phyloP scores from a whole-genome alignment of 2,888 invertebrate species.

The Agrilus biguttatus region DNA sequence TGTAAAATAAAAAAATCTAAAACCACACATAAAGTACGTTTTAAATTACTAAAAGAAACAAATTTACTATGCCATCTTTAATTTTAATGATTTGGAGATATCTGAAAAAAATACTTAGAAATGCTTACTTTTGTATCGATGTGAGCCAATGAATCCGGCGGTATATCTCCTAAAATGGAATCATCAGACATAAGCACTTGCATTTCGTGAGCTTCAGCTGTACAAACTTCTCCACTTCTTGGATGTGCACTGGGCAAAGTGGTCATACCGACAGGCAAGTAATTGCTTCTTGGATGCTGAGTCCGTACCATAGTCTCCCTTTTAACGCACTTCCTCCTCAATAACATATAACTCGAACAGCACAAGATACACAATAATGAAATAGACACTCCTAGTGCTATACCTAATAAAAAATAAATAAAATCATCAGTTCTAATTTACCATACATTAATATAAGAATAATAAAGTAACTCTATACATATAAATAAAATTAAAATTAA shows the following conservation, averaged over 20 bases:
- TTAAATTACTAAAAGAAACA: too few relatives aligned
- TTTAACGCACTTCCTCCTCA: conserved; percentile 30
- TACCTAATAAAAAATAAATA: conserved; percentile 26
- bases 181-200: conserved; percentile 26
- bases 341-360: conserved; percentile 32
- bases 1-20: too few relatives aligned
- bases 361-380: conserved; percentile 31
- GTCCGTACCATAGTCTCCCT: conserved; percentile 16
- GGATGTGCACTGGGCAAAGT: conserved; percentile 4
- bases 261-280: conserved; percentile 17
- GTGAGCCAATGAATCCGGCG: conserved; percentile 22
- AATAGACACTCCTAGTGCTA: conserved; percentile 35
- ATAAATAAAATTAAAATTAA: too few relatives aligned
- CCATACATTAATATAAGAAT: too few relatives aligned
- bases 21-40: too few relatives aligned
- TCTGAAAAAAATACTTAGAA: too few relatives aligned
- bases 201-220: conserved; percentile 26
- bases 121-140: conserved; percentile 41
- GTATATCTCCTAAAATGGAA: conserved; percentile 22
- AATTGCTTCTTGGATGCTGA: conserved; percentile 16
- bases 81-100: background rate
- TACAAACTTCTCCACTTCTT: conserved; percentile 18
- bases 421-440: background rate
- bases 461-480: too few relatives aligned
- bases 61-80: too few relatives aligned